A percentile compares a stretch with the other conserved stretches of the same genome.
phyloP scores from a whole-genome alignment of 30 jellyfish, hydroid and myxozoan species.

The Haliclystus octoradiatus region DNA sequence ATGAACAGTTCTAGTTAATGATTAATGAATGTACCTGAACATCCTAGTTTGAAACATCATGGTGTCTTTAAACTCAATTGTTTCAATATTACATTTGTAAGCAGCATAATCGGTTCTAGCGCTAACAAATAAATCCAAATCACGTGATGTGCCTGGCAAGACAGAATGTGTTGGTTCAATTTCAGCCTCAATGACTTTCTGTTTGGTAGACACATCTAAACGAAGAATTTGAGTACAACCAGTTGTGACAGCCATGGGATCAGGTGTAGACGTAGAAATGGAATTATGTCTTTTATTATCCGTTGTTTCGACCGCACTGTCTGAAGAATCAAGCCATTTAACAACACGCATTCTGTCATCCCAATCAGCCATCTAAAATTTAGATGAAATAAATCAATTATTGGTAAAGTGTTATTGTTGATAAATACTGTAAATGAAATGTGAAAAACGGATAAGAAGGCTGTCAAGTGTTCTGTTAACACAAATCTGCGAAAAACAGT shows the following conservation, averaged over 20 bases:
- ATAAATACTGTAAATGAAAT: no score
- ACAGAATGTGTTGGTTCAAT: constrained; percentile 53
- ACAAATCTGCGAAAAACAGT: no score
- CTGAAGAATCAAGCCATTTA: constrained; percentile 61
- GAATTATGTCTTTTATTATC: constrained; percentile 18
- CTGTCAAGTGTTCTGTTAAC: no score
- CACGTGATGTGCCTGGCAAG: constrained; percentile 47
- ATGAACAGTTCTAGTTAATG: no score
- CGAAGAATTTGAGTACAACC: no score
- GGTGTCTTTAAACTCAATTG: constrained; percentile 61
- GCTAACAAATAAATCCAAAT: constrained; percentile 29
- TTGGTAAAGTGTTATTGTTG: no score
- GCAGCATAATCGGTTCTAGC: constrained; percentile 58
- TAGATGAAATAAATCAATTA: background rate
- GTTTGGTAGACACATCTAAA: constrained; percentile 50
- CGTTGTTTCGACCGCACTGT: constrained; percentile 3
- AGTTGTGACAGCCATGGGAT: no score
- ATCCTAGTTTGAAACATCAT: constrained; percentile 64
- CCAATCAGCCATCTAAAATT: constrained; percentile 56
- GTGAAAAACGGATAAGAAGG: no score
- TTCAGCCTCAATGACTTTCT: constrained; percentile 59
- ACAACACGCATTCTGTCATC: constrained; percentile 66
- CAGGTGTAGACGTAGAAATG: no score
- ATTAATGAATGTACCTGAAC: constrained; percentile 49
- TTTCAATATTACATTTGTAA: constrained; percentile 19